These are phyloP conservation scores for Danio tinwini DNA, from an alignment of 2,797 vertebrate species.

Conservation along the genomic window DNA sequence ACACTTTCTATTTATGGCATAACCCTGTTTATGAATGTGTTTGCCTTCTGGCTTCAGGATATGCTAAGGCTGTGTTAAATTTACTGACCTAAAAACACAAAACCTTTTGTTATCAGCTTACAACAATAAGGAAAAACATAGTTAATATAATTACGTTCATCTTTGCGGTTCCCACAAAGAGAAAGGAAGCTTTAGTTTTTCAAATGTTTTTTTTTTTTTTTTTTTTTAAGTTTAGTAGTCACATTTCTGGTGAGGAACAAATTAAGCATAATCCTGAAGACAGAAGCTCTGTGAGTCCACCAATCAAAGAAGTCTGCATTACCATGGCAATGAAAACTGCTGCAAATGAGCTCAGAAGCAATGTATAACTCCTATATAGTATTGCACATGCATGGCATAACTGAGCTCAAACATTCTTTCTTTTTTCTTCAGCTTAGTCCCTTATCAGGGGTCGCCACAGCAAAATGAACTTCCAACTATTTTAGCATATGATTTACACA, in stretches of 20 bases:
- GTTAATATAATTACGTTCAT: not conserved
- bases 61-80: not conserved
- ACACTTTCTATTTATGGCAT: constrained; percentile 8
- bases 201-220: not conserved
- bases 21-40: not conserved
- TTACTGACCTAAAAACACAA: not conserved
- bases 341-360: not conserved
- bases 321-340: not conserved
- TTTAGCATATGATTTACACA: too few species aligned
- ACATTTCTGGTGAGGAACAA: not conserved
- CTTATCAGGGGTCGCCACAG: too few species aligned
- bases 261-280: constrained; percentile 4
- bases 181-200: not conserved
- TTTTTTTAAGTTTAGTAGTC: not conserved
- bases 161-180: not conserved
- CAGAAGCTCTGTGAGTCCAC: not conserved
- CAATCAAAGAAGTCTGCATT: not conserved
- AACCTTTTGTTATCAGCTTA: not conserved
- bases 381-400: not conserved
- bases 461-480: too few species aligned
- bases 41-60: not conserved
- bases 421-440: too few species aligned
- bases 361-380: not conserved
- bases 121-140: not conserved
- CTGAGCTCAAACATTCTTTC: too few species aligned